Percentiles rank a stretch among this genome's conserved stretches.
phyloP scores from a whole-genome alignment of 2,113 vertebrate genomes.

The Micromys minutus region DNA sequence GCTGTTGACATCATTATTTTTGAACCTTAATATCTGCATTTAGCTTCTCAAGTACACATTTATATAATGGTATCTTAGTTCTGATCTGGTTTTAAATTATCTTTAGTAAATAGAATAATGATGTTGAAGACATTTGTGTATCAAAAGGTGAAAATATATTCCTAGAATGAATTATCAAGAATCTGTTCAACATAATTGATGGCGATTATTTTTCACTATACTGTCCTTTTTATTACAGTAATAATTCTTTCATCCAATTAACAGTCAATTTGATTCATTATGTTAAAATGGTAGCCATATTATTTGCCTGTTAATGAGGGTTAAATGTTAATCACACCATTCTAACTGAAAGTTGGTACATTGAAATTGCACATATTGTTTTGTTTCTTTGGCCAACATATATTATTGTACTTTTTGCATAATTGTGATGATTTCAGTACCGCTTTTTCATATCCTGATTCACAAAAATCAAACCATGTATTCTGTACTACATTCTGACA shows the following conservation, averaged over 20 bases:
- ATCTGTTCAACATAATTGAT: slow-evolving; percentile 63
- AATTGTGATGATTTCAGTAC: slow-evolving; percentile 53
- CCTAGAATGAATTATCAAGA: slow-evolving; percentile 60
- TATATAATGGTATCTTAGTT: slow-evolving; percentile 60
- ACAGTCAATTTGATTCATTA: slow-evolving; percentile 63
- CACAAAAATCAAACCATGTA: not conserved
- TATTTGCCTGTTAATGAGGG: slow-evolving; percentile 65
- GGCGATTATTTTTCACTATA: slow-evolving; percentile 68
- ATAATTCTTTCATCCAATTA: slow-evolving; percentile 72
- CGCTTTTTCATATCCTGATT: not conserved
- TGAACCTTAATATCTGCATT: slow-evolving; percentile 48
- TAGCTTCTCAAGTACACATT: slow-evolving; percentile 3
- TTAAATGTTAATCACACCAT: slow-evolving; percentile 75
- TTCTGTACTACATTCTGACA: not conserved
- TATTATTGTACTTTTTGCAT: slow-evolving; percentile 28
- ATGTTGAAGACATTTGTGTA: slow-evolving; percentile 62
- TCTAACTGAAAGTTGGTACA: slow-evolving; percentile 23
- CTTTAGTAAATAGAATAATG: slow-evolving; percentile 61
- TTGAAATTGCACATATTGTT: slow-evolving; percentile 47
- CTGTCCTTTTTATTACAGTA: slow-evolving; percentile 63
- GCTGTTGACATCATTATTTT: slow-evolving; percentile 39
- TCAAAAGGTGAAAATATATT: slow-evolving; percentile 69
- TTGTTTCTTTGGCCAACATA: slow-evolving; percentile 38
- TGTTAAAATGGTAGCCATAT: slow-evolving; percentile 65
- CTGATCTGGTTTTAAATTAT: slow-evolving; percentile 26